These are phyloP conservation scores for Hetaerina americana DNA, from an alignment of 1,140 invertebrate species.

Conservation along the genomic window DNA sequence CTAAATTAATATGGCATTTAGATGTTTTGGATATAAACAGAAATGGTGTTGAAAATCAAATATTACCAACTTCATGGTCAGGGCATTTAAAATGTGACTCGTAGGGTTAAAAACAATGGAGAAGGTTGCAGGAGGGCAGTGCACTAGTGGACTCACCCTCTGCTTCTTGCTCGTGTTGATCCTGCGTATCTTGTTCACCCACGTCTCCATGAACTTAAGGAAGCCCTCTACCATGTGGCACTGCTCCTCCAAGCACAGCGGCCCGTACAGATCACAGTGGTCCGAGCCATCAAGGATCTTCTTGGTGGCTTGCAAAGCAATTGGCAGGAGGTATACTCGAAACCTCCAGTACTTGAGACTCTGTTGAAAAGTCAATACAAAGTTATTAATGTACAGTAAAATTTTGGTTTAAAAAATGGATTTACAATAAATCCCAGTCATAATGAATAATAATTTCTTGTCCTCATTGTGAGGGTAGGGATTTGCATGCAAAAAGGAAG, in stretches of 20 bases:
- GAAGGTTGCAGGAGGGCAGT: background rate
- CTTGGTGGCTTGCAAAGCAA: constrained; percentile 53
- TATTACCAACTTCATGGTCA: no score
- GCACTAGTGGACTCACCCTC: constrained; percentile 34
- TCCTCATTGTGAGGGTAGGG: no score
- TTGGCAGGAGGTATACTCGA: constrained; percentile 72
- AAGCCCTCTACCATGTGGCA: constrained; percentile 54
- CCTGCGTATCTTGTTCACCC: constrained; percentile 78
- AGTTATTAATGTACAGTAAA: no score
- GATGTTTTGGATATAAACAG: no score
- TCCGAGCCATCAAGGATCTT: constrained; percentile 52
- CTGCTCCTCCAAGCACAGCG: constrained; percentile 46
- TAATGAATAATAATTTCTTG: no score
- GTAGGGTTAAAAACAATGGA: no score
- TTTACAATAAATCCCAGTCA: no score
- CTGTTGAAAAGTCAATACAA: constrained; percentile 39
- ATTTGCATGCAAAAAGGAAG: no score
- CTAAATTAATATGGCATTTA: no score
- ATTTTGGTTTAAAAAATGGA: no score
- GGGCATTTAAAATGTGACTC: no score
- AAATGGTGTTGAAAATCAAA: no score
- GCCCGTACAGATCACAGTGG: constrained; percentile 69
- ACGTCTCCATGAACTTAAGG: constrained; percentile 73
- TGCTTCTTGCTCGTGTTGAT: constrained; percentile 47
- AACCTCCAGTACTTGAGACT: constrained; percentile 90